Evolutionary conservation across 2,797 vertebrate genomes (phyloP), one percentile per base, ranked within the genome.

Genomic region (Eidolon dupreanum): DNA sequence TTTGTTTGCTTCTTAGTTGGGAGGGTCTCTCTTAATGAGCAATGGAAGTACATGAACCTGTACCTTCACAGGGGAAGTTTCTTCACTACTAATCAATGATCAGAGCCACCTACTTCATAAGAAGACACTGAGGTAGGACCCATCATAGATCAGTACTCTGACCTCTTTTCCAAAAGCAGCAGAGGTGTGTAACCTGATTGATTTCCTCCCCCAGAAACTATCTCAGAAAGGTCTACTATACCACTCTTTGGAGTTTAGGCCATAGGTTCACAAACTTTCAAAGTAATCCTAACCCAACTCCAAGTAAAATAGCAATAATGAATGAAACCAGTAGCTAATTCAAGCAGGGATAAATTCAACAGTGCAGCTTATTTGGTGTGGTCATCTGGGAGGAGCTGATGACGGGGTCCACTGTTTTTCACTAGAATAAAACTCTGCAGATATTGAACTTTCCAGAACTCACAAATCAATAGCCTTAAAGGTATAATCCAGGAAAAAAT

Each of bases 311-410:
- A 22, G 28, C 43, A 55, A 71, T 31, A 92, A 28, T 79, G 36
- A 90, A 90, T 59, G 31, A 92, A 96, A 55, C 43, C 36, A 74
- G 89, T 16, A 93, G 24, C 71, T 84, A 65, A 84, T 31, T 46
- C 46, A 89, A 96, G 93, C 26, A 83, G 55, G 28, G 17, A 97
- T n/a, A 51, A 88, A 79, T 87, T 86, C 88, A 78, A 83, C n/a
- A 82, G 65, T 86, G 65, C 43, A 55, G 36, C 49, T 66, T 74
- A 75, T 84, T 89, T 65, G 36, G 41, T 59, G 46, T 75, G 61
- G 63, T 66, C 75, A 33, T 65, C 28, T 59, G 70, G 61, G 46
- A 79, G 78, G 9, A 33, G 24, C 22, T 68, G 41, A 95, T 8
- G 26, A 26, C 4, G 55, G 57, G 15, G 31, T 41, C 86, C 84